Evolutionary conservation across 2,888 invertebrate genomes (phyloP).

Genomic region (Salticus scenicus): DNA sequence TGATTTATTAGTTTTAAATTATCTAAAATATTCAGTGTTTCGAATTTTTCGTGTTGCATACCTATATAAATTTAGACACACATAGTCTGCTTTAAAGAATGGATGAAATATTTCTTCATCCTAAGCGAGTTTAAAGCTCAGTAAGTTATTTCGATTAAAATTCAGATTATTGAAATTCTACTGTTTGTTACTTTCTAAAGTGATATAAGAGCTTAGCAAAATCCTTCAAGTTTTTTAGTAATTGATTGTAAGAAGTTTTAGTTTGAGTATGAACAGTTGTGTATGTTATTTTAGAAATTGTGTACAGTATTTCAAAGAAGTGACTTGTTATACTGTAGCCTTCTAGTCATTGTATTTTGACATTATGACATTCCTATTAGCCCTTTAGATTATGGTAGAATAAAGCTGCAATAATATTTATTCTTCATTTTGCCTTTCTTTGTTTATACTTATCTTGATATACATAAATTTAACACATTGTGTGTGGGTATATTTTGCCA

Average conservation of each 20-base stretch:
- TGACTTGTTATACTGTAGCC: constrained; percentile 47
- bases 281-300: constrained; percentile 48
- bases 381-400: constrained; percentile 53
- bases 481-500: too few relatives aligned
- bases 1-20: too few relatives aligned
- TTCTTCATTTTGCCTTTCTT: too few relatives aligned
- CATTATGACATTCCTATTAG: constrained; percentile 59
- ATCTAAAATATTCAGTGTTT: too few relatives aligned
- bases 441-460: too few relatives aligned
- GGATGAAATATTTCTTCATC: too few relatives aligned
- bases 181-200: background rate
- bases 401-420: constrained; percentile 56
- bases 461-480: too few relatives aligned
- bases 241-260: constrained; percentile 13
- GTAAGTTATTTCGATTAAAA: too few relatives aligned
- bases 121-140: too few relatives aligned
- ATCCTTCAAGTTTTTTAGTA: constrained; percentile 23
- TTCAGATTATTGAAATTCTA: constrained; percentile 17
- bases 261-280: constrained; percentile 25
- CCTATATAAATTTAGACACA: too few relatives aligned
- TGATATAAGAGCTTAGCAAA: constrained; percentile 61
- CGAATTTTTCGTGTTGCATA: too few relatives aligned
- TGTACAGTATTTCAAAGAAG: constrained; percentile 56
- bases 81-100: too few relatives aligned
- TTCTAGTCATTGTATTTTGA: constrained; percentile 64